A percentile compares a stretch with the other conserved stretches of the same genome.
Conservation (phyloP, 2,888 invertebrate genomes). For the Cremastinae sp. region DNA sequence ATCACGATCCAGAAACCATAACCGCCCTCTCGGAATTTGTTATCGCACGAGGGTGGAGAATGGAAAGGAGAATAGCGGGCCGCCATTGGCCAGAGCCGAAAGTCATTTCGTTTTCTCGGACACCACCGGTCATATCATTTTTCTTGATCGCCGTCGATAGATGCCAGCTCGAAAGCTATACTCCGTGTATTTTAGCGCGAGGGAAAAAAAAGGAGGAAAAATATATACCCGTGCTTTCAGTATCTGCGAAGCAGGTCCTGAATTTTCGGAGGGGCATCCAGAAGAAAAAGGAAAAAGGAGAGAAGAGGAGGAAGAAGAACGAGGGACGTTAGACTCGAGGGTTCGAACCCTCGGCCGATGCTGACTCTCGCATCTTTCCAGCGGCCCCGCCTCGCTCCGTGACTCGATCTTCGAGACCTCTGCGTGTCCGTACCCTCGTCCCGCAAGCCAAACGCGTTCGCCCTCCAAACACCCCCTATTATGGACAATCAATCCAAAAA, state of each 20-base stretch:
- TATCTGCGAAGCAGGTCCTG: constrained; percentile 65
- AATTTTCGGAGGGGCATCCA: constrained; percentile 55
- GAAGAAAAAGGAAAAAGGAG: constrained; percentile 35
- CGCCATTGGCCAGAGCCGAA: constrained; percentile 73
- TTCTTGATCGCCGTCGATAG: constrained; percentile 78
- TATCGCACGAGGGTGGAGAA: constrained; percentile 41
- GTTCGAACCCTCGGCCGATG: constrained; percentile 75
- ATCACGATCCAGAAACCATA: constrained; percentile 38
- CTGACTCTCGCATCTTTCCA: constrained; percentile 77
- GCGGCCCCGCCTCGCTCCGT: constrained; percentile 75
- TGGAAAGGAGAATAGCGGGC: constrained; percentile 34
- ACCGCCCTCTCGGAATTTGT: constrained; percentile 39
- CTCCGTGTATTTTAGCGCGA: constrained; percentile 53
- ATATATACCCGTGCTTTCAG: constrained; percentile 62
- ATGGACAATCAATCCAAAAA: constrained; percentile 78
- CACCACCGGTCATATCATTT: constrained; percentile 76
- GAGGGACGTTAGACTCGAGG: constrained; percentile 64
- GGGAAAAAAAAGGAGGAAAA: constrained; percentile 66
- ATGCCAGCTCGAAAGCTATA: constrained; percentile 65
- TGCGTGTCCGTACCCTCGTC: constrained; percentile 37
- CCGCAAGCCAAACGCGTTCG: constrained; percentile 58
- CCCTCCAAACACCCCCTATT: constrained; percentile 77
- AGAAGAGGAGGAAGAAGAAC: constrained; percentile 54
- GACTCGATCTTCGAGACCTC: constrained; percentile 70
- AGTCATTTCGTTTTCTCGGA: constrained; percentile 75